Evolutionary conservation across 2,113 vertebrate genomes (phyloP).

Genomic region (Pedionomus torquatus): DNA sequence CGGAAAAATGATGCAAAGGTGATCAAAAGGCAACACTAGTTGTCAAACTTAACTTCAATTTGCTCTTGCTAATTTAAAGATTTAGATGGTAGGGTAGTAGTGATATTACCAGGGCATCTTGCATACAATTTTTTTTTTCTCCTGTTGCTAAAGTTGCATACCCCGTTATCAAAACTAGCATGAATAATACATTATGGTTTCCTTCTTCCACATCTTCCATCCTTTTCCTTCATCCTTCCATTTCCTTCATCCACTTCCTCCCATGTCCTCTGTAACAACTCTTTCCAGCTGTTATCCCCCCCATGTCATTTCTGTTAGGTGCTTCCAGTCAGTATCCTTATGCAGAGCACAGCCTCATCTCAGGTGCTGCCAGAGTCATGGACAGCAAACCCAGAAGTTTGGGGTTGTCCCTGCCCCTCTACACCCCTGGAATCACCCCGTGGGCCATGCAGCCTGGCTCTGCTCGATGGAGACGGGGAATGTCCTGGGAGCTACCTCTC

Average conservation of each 20-base stretch:
- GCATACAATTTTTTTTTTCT: not conserved
- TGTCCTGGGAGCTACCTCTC: not conserved
- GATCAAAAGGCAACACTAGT: not conserved
- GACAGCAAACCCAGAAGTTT: accelerated
- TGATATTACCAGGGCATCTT: not conserved
- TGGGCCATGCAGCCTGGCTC: not conserved
- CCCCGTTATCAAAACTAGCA: not conserved
- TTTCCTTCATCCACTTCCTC: not conserved
- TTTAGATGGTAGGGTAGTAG: not conserved
- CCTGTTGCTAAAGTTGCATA: not conserved
- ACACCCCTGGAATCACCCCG: not conserved
- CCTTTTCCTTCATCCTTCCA: not conserved
- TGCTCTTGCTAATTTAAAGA: not conserved
- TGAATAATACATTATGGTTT: not conserved
- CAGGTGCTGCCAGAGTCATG: not conserved
- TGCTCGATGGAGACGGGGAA: not conserved
- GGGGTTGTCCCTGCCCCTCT: not conserved
- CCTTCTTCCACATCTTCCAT: not conserved
- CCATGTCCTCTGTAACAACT: accelerated
- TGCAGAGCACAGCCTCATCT: not conserved
- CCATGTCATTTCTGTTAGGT: accelerated
- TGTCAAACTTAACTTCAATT: not conserved
- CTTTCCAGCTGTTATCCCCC: not conserved
- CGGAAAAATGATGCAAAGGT: not conserved
- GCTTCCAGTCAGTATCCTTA: not conserved